These are phyloP conservation scores for Orussus abietinus DNA, from an alignment of 1,140 invertebrate genomes.

Conservation along the genomic window DNA sequence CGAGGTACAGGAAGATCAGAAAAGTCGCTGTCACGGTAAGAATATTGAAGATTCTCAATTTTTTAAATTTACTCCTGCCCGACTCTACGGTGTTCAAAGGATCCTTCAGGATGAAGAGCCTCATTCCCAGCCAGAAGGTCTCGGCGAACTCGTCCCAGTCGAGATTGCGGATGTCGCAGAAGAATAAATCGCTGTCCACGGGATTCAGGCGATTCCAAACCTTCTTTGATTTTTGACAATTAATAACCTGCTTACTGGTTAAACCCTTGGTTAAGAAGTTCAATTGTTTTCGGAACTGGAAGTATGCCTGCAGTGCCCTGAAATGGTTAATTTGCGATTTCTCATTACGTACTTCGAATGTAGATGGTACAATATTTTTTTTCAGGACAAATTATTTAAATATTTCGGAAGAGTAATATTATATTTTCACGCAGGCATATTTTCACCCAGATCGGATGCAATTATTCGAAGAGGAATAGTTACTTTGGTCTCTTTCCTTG, in stretches of 20 bases:
- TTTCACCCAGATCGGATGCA: not conserved
- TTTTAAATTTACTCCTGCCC: slow-evolving; percentile 9
- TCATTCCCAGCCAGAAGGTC: slow-evolving; percentile 56
- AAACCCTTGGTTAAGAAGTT: slow-evolving; percentile 56
- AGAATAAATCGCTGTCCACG: slow-evolving; percentile 58
- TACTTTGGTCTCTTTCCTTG: slow-evolving; percentile 60
- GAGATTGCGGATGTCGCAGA: slow-evolving; percentile 57
- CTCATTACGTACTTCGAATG: not conserved
- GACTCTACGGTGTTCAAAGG: slow-evolving; percentile 50
- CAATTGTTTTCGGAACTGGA: slow-evolving; percentile 49
- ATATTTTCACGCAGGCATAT: slow-evolving; percentile 1
- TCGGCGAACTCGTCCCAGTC: slow-evolving; percentile 61
- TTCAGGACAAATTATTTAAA: not conserved
- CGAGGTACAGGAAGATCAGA: not conserved
- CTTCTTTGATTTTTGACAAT: slow-evolving; percentile 51
- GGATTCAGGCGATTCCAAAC: slow-evolving; percentile 50
- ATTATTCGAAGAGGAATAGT: slow-evolving; percentile 26
- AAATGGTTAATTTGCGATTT: not conserved
- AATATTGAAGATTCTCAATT: not conserved
- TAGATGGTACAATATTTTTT: no score
- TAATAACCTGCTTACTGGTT: slow-evolving; percentile 54
- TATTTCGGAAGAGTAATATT: not conserved
- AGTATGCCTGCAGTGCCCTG: not conserved
- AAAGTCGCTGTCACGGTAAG: not conserved
- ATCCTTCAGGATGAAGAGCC: slow-evolving; percentile 62